phyloP scores from a whole-genome alignment of 2,113 vertebrate species.

The Xiphorhynchus elegans region DNA sequence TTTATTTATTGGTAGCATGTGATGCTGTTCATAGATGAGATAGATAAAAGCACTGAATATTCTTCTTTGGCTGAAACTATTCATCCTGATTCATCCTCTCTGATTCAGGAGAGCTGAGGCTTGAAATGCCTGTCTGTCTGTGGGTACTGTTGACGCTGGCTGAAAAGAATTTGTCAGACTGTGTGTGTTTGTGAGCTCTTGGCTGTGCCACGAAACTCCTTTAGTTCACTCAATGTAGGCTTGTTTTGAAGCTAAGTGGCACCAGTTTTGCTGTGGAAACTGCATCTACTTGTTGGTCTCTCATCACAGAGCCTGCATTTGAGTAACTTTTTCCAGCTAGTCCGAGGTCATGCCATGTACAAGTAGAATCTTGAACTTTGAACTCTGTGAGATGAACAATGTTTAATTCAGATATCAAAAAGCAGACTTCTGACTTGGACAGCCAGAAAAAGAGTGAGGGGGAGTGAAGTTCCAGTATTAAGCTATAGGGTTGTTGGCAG shows the following conservation, averaged over 20 bases:
- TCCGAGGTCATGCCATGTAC: background rate
- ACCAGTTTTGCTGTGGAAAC: slow-evolving; percentile 12
- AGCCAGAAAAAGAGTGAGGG: background rate
- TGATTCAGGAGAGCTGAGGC: slow-evolving; percentile 42
- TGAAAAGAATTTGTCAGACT: slow-evolving; percentile 39
- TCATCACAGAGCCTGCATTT: background rate
- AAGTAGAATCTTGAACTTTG: background rate
- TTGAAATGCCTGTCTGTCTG: slow-evolving; percentile 19
- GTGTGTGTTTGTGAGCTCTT: background rate
- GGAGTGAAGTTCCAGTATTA: background rate
- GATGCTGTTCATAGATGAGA: background rate
- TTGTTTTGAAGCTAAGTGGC: slow-evolving; percentile 20
- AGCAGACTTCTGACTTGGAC: background rate
- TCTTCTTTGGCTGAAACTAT: background rate
- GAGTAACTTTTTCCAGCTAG: slow-evolving; percentile 23
- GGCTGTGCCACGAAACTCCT: background rate
- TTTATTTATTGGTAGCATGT: background rate
- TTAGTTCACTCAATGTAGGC: background rate
- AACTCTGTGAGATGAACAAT: background rate
- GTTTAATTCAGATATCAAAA: slow-evolving; percentile 5
- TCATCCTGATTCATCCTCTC: slow-evolving; percentile 15
- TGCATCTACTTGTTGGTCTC: background rate
- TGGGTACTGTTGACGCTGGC: background rate
- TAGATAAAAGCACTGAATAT: background rate
- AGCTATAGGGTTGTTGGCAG: background rate